phyloP scores from a whole-genome alignment of 2,888 invertebrate species.

The Hypomecis punctinalis region DNA sequence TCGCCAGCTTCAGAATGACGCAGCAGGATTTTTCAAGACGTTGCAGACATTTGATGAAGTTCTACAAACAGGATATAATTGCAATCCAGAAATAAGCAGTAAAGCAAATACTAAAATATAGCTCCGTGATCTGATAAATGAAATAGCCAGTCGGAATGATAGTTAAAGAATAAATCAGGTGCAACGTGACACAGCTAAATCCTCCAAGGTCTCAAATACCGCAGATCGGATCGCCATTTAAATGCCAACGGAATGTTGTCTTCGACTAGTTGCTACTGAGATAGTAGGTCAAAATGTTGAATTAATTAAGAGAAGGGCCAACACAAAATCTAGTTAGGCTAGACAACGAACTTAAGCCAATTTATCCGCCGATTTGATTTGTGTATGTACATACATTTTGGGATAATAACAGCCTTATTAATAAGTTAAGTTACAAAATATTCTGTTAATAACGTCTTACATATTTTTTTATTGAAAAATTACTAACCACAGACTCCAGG shows the following conservation, averaged over 20 bases:
- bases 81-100: too few relatives aligned
- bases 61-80: too few relatives aligned
- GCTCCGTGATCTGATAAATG: slow-evolving; percentile 1
- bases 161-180: slow-evolving; percentile 27
- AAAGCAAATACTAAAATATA: not conserved
- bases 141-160: slow-evolving; percentile 6
- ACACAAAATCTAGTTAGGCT: not conserved
- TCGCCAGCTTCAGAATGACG: too few relatives aligned
- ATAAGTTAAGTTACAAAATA: too few relatives aligned
- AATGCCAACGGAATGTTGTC: slow-evolving; percentile 35
- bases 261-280: slow-evolving; percentile 29
- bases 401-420: too few relatives aligned
- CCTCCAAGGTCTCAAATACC: slow-evolving; percentile 21
- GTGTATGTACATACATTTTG: too few relatives aligned
- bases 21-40: too few relatives aligned
- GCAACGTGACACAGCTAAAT: slow-evolving; percentile 25
- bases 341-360: not conserved
- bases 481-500: too few relatives aligned
- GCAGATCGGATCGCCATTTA: slow-evolving; percentile 28
- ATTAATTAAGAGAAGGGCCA: slow-evolving; percentile 34
- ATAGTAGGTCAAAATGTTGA: slow-evolving; percentile 46
- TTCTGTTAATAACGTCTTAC: too few relatives aligned
- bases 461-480: too few relatives aligned
- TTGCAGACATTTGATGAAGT: too few relatives aligned
- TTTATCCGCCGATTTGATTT: not conserved